These are phyloP conservation scores for Alethe castanea DNA, from an alignment of 2,113 vertebrate species.

Conservation along the genomic window DNA sequence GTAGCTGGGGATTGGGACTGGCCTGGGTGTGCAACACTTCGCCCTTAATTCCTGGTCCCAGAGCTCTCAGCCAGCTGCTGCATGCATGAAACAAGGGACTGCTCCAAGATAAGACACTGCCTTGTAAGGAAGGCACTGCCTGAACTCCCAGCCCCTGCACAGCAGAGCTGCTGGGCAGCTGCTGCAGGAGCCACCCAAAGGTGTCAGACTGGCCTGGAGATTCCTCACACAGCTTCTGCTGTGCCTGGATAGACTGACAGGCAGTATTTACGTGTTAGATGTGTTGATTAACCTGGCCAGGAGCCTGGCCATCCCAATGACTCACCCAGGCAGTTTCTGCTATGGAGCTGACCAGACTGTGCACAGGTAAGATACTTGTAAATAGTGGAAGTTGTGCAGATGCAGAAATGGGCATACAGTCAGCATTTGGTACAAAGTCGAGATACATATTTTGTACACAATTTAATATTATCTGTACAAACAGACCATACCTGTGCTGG, in stretches of 20 bases:
- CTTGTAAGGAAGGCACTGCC: not conserved
- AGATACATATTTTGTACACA: not conserved
- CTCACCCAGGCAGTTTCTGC: not conserved
- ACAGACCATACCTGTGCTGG: not conserved
- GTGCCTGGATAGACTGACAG: not conserved
- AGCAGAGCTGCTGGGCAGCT: not conserved
- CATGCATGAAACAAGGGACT: not conserved
- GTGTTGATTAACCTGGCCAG: not conserved
- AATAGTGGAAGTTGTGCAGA: not conserved
- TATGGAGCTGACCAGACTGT: not conserved
- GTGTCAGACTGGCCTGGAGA: not conserved
- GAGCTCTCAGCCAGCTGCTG: not conserved
- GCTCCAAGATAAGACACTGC: not conserved
- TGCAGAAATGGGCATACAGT: not conserved
- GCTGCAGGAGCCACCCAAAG: not conserved
- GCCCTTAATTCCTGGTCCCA: not conserved
- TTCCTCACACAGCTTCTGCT: not conserved
- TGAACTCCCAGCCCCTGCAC: not conserved
- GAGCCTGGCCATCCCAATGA: not conserved
- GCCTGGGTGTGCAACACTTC: not conserved
- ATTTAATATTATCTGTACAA: not conserved
- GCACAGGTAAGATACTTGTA: not conserved
- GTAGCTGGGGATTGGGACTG: not conserved
- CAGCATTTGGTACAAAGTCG: not conserved
- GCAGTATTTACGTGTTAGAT: not conserved